These are phyloP conservation scores for Pheucticus melanocephalus DNA, from an alignment of 2,113 vertebrate species.

Conservation along the genomic window DNA sequence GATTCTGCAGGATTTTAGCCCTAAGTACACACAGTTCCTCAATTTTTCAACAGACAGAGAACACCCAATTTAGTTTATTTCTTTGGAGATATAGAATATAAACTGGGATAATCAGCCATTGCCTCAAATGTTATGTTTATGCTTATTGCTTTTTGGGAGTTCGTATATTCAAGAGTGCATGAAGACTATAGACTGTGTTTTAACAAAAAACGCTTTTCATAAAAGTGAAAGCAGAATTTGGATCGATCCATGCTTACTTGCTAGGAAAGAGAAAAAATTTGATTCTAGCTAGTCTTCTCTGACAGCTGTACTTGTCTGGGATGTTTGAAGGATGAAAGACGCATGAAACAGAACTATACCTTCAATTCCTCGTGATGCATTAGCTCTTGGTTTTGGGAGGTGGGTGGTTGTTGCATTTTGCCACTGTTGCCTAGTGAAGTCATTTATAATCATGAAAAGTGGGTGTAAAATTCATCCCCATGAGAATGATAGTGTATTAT, in stretches of 20 bases:
- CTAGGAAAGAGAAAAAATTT: background rate
- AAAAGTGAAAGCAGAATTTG: background rate
- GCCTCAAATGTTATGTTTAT: background rate
- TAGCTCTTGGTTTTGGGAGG: background rate
- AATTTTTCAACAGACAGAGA: background rate
- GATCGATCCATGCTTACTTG: background rate
- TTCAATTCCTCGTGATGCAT: background rate
- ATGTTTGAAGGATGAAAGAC: background rate
- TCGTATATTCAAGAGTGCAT: background rate
- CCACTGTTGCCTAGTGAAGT: slow-evolving; percentile 26
- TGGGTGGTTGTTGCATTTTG: background rate
- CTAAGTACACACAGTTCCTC: background rate
- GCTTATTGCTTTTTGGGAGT: background rate
- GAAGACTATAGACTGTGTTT: background rate
- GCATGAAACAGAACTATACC: background rate
- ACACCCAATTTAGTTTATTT: background rate
- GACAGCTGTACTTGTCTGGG: background rate
- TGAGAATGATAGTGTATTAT: background rate
- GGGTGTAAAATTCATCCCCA: background rate
- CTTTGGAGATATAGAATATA: background rate
- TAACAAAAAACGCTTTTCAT: background rate
- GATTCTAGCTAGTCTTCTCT: background rate
- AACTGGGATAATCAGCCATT: background rate
- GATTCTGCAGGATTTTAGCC: background rate
- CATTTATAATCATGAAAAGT: slow-evolving; percentile 22